phyloP scores from a whole-genome alignment of 2,113 vertebrate species.

The Oxygymnocypris stewartii region DNA sequence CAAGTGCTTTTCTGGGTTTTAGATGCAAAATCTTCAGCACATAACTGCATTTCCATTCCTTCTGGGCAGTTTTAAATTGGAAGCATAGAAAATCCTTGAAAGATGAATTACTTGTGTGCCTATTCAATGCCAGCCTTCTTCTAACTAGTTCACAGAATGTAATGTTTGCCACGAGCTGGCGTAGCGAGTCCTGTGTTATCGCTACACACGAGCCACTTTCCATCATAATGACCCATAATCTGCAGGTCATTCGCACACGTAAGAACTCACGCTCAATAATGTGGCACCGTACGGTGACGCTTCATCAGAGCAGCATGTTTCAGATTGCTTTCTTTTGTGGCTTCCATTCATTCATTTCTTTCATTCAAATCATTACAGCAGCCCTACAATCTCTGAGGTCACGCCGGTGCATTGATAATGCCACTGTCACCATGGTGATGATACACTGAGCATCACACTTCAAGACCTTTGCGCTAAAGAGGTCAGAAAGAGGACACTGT shows the following conservation, averaged over 20 bases:
- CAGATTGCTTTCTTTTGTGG: constrained; percentile 33
- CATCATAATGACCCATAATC: constrained; percentile 54
- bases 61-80: constrained; percentile 57
- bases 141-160: constrained; percentile 53
- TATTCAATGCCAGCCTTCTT: constrained; percentile 49
- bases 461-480: neutral
- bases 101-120: constrained; percentile 62
- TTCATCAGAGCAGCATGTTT: neutral
- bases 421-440: neutral
- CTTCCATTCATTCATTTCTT: neutral
- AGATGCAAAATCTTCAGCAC: constrained; percentile 51
- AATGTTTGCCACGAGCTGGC: constrained; percentile 55
- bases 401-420: neutral
- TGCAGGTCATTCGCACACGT: constrained; percentile 28
- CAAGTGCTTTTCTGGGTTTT: constrained; percentile 52
- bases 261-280: neutral
- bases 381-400: neutral
- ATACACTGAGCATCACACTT: neutral
- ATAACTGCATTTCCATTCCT: constrained; percentile 50
- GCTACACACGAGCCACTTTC: constrained; percentile 18
- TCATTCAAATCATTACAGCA: neutral
- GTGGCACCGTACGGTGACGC: neutral
- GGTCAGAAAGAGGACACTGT: neutral
- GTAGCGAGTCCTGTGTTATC: constrained; percentile 44
- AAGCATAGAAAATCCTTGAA: constrained; percentile 60